Percentiles rank a stretch among this genome's conserved stretches.
Evolutionary conservation across 1,140 invertebrate genomes (phyloP).

Genomic region (Caenorhabditis elegans): DNA sequence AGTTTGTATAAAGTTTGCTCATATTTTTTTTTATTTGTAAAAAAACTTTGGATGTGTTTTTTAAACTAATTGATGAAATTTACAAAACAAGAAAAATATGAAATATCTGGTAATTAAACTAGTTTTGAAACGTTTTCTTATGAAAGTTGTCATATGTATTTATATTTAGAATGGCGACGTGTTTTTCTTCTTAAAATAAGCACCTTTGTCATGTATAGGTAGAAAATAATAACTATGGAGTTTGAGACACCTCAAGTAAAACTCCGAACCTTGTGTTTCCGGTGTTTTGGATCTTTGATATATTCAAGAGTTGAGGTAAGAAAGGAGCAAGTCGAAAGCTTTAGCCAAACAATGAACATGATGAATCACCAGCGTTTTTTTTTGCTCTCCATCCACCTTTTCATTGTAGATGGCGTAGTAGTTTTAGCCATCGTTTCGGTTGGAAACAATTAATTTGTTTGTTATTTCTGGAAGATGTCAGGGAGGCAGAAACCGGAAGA

Average conservation of each 20-base stretch:
- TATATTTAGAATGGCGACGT: too few species aligned
- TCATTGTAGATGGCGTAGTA: neutral
- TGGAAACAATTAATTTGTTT: slow-evolving; percentile 1
- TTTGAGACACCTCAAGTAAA: neutral
- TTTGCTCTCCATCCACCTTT: neutral
- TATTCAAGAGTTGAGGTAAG: neutral
- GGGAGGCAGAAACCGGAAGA: neutral
- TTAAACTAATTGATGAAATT: too few species aligned
- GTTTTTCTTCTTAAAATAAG: too few species aligned
- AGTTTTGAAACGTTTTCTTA: too few species aligned
- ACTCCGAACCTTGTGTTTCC: neutral
- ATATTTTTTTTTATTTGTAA: too few species aligned
- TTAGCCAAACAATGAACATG: neutral
- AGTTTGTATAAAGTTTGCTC: too few species aligned
- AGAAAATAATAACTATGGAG: neutral
- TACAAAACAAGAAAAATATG: too few species aligned
- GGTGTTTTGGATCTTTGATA: neutral
- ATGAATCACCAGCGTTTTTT: neutral
- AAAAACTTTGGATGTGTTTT: too few species aligned
- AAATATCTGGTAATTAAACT: too few species aligned
- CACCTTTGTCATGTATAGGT: too few species aligned
- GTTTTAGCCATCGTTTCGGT: neutral
- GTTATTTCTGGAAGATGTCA: neutral
- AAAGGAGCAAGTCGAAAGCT: neutral
- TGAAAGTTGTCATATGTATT: too few species aligned